Percentiles rank a stretch among this genome's conserved stretches.
Evolutionary conservation across 2,797 vertebrate species (phyloP).

Genomic region (Sebastes steindachneri): DNA sequence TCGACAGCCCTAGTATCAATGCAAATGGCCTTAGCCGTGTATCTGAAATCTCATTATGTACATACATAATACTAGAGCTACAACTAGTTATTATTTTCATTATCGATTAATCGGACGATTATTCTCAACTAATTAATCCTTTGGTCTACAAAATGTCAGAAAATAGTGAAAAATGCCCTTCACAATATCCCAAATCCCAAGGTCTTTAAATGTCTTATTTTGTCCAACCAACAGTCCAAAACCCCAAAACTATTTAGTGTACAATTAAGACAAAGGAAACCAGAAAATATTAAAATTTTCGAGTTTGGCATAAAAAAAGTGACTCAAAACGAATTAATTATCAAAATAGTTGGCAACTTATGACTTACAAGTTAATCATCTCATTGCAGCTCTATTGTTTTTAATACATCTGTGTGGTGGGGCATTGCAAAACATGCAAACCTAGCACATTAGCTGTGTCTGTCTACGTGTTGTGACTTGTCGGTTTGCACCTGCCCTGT

Average conservation of each 20-base stretch:
- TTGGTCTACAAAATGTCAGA: neutral
- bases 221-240: neutral
- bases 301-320: neutral
- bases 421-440: neutral
- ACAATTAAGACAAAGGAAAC: neutral
- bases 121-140: neutral
- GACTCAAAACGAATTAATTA: neutral
- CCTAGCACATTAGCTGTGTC: neutral
- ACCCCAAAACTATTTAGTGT: neutral
- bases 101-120: neutral
- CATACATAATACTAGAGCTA: neutral
- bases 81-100: neutral
- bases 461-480: conserved; percentile 17
- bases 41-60: fast-evolving
- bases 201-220: neutral
- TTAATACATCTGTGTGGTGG: neutral
- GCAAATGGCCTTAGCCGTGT: neutral
- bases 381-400: neutral
- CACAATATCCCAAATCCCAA: neutral
- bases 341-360: neutral
- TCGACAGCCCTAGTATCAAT: fast-evolving
- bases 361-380: neutral
- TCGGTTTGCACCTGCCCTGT: conserved; percentile 45
- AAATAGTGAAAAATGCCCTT: too few species aligned
- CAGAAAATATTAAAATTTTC: neutral